Conservation (phyloP, 2,888 invertebrate genomes). For the Rhopalosiphum nymphaeae region DNA sequence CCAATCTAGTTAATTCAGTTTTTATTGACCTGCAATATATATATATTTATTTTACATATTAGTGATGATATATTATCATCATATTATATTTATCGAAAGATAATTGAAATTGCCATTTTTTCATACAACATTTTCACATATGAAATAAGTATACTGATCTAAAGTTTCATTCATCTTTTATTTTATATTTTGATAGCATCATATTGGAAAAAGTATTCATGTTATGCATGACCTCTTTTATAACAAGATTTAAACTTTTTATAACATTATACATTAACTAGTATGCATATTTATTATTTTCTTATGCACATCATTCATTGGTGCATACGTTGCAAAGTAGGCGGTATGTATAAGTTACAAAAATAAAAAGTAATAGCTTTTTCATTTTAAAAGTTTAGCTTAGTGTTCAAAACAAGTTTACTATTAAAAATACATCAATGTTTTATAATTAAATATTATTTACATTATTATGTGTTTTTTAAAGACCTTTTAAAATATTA, state of each 20-base stretch:
- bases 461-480: background rate
- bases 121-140: background rate
- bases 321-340: background rate
- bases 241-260: conserved; percentile 55
- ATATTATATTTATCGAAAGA: background rate
- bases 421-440: background rate
- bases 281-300: conserved; percentile 17
- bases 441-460: background rate
- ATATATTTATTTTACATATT: background rate
- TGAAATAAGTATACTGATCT: conserved; percentile 3
- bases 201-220: conserved; percentile 24
- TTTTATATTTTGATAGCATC: background rate
- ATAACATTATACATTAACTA: background rate
- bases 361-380: conserved; percentile 7
- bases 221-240: conserved; percentile 34
- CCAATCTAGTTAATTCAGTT: background rate
- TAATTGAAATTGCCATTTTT: background rate
- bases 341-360: background rate
- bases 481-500: background rate
- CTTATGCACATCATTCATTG: background rate
- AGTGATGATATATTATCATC: background rate
- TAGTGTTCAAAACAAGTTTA: background rate
- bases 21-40: background rate
- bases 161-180: background rate
- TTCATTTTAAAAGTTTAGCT: background rate